Conservation (phyloP, 2,888 invertebrate genomes). For the Carcina quercana region DNA sequence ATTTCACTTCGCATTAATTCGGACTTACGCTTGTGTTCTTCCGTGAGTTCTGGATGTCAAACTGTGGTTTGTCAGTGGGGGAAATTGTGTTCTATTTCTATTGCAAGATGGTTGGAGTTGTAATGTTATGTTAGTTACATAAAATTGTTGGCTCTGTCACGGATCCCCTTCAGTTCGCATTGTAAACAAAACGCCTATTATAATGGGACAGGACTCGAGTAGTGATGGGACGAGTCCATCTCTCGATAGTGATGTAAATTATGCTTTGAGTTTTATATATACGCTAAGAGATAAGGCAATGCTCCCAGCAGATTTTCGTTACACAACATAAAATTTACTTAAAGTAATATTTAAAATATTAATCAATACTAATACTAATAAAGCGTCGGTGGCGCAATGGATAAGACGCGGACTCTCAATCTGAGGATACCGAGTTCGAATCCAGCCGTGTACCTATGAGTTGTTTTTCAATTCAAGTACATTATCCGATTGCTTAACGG, state of each 20-base stretch:
- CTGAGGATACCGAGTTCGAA: too few relatives aligned
- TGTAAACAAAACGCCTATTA: constrained; percentile 72
- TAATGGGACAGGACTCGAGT: constrained; percentile 48
- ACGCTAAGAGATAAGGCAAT: too few relatives aligned
- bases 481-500: too few relatives aligned
- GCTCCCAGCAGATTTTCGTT: too few relatives aligned
- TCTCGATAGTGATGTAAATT: constrained; percentile 27
- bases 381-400: too few relatives aligned
- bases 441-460: too few relatives aligned
- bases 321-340: too few relatives aligned
- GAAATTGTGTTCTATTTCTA: constrained; percentile 21
- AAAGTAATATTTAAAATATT: too few relatives aligned
- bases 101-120: constrained; percentile 24
- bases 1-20: constrained; percentile 17
- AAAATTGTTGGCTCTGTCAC: constrained; percentile 21
- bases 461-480: too few relatives aligned
- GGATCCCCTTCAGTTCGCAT: constrained; percentile 59
- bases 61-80: constrained; percentile 14
- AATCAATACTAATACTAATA: too few relatives aligned
- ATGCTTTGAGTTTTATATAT: too few relatives aligned
- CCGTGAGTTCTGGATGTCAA: constrained; percentile 9
- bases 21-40: constrained; percentile 17
- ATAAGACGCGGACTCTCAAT: too few relatives aligned
- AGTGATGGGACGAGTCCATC: constrained; percentile 34
- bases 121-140: constrained; percentile 18